Conservation (phyloP, 2,113 vertebrate species). For the Lipophrys pholis region DNA sequence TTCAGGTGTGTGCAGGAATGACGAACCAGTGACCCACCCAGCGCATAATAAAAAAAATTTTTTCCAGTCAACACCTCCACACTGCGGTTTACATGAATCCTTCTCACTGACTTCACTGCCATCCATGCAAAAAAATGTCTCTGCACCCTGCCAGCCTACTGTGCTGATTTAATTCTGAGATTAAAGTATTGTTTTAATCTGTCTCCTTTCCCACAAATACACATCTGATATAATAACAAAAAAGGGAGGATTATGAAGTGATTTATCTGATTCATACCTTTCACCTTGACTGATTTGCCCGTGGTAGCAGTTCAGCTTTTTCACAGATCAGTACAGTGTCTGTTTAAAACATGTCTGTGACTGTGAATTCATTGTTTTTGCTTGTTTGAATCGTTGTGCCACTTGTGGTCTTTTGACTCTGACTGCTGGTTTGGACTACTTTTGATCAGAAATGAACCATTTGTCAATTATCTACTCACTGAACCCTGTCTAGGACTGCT, state of each 20-base stretch:
- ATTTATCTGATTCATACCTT: conserved; percentile 9
- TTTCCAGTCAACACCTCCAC: conserved; percentile 26
- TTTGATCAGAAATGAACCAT: too few relatives aligned
- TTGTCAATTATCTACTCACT: too few relatives aligned
- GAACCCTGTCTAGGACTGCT: too few relatives aligned
- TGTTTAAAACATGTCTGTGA: not conserved
- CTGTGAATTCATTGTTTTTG: conserved; percentile 21
- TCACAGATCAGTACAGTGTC: not conserved
- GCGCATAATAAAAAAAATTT: conserved; percentile 20
- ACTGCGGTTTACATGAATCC: not conserved
- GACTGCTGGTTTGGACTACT: conserved; percentile 25
- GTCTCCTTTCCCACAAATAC: not conserved
- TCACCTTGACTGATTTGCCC: conserved; percentile 17
- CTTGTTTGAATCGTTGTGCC: not conserved
- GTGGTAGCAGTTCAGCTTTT: not conserved
- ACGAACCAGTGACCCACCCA: conserved; percentile 50
- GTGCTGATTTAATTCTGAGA: conserved; percentile 4
- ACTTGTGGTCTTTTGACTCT: conserved; percentile 19
- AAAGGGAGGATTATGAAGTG: conserved; percentile 17
- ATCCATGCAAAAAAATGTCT: too few relatives aligned
- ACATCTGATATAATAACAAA: conserved; percentile 10
- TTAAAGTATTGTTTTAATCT: conserved; percentile 37
- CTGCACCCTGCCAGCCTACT: not conserved
- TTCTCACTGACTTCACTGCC: not conserved
- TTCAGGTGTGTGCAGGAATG: conserved; percentile 58